phyloP scores from a whole-genome alignment of 2,797 vertebrate species.

The Chelon auratus region DNA sequence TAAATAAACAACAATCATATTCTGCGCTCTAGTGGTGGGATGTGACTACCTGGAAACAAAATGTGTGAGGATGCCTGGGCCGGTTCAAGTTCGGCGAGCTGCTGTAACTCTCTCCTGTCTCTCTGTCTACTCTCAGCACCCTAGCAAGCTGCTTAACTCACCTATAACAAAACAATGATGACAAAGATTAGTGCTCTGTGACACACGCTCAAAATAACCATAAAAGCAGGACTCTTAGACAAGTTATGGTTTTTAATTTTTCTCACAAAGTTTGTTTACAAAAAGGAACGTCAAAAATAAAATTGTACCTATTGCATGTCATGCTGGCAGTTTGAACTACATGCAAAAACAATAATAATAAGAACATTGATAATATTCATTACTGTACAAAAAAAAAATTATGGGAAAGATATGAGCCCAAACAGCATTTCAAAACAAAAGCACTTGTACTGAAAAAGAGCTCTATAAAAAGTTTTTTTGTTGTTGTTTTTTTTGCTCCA shows the following conservation, averaged over 20 bases:
- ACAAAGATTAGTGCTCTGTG: not conserved
- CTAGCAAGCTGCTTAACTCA: slow-evolving; percentile 20
- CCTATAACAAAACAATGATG: slow-evolving; percentile 44
- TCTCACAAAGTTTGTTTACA: slow-evolving; percentile 82
- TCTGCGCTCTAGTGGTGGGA: slow-evolving; percentile 2
- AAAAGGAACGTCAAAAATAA: slow-evolving; percentile 82
- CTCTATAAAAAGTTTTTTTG: slow-evolving; percentile 59
- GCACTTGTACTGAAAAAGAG: slow-evolving; percentile 36
- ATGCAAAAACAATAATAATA: slow-evolving; percentile 88
- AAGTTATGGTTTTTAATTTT: slow-evolving; percentile 61
- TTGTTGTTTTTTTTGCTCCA: slow-evolving; percentile 34
- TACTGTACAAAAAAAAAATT: slow-evolving; percentile 78
- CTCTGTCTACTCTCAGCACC: slow-evolving; percentile 34
- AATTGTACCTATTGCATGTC: slow-evolving; percentile 91
- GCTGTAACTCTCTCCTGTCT: slow-evolving; percentile 39
- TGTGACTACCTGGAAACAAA: slow-evolving; percentile 37
- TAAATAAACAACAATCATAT: not conserved
- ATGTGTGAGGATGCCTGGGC: not conserved
- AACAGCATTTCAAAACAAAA: slow-evolving; percentile 51
- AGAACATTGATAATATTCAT: slow-evolving; percentile 74
- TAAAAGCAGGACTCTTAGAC: slow-evolving; percentile 37
- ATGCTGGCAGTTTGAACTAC: slow-evolving; percentile 90
- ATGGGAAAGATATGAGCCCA: slow-evolving; percentile 41
- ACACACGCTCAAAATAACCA: slow-evolving; percentile 16
- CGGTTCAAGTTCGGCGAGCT: slow-evolving; percentile 13